Conservation (phyloP, 2,797 vertebrate genomes). For the Catharus ustulatus region DNA sequence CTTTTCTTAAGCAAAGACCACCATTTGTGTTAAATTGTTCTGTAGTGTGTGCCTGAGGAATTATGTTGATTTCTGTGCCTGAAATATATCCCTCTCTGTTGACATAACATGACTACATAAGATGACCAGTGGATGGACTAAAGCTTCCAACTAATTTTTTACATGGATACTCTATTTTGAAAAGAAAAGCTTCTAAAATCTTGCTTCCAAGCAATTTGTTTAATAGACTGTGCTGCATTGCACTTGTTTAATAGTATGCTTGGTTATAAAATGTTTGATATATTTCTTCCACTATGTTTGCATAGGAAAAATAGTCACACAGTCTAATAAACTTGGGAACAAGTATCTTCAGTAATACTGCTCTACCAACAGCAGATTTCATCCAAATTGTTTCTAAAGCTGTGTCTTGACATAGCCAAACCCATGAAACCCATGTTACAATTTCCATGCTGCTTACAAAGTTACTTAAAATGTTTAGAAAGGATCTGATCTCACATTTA, state of each 20-base stretch:
- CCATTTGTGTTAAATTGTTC: slow-evolving; percentile 30
- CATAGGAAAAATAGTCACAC: background rate
- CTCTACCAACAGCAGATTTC: background rate
- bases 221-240: background rate
- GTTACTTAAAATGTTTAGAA: background rate
- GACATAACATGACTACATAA: background rate
- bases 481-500: background rate
- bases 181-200: background rate
- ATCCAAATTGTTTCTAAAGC: background rate
- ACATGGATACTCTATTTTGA: background rate
- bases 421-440: background rate
- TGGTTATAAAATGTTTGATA: background rate
- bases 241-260: background rate
- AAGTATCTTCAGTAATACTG: background rate
- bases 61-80: background rate
- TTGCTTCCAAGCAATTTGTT: background rate
- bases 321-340: background rate
- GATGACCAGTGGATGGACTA: too few species aligned
- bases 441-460: background rate
- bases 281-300: background rate
- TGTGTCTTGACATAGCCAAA: background rate
- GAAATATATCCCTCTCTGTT: background rate
- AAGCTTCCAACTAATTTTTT: background rate
- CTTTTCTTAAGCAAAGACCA: slow-evolving; percentile 24
- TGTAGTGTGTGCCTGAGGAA: background rate